Evolutionary conservation across 2,113 vertebrate species (phyloP).

Genomic region (Petrocephalus microphthalmus): DNA sequence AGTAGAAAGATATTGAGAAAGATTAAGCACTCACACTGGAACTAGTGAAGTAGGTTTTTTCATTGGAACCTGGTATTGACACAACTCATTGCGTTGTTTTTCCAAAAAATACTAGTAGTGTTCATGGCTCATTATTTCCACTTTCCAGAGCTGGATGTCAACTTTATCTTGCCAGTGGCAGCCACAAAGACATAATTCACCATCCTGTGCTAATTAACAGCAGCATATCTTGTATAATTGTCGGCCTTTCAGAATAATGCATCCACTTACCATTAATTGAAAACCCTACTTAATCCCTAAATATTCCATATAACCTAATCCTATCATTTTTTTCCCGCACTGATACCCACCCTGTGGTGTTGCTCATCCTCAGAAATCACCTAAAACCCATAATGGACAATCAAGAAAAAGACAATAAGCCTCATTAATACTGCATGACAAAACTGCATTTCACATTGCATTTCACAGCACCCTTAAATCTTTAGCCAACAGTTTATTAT

Average conservation of each 20-base stretch:
- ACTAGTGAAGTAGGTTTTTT: background rate
- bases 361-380: background rate
- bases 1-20: background rate
- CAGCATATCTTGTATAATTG: background rate
- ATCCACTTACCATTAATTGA: too few species aligned
- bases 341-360: background rate
- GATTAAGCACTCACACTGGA: background rate
- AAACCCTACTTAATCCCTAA: background rate
- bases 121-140: background rate
- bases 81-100: background rate
- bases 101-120: background rate
- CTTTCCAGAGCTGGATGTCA: background rate
- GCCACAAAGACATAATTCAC: background rate
- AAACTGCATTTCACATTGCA: background rate
- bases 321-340: background rate
- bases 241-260: background rate
- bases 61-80: background rate
- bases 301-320: background rate
- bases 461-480: background rate
- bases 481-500: background rate
- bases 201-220: background rate
- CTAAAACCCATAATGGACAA: background rate
- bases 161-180: background rate
- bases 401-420: background rate
- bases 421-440: background rate